These are phyloP conservation scores for Zhuqinia jingwanae DNA, from an alignment of 2,888 invertebrate species.

Conservation along the genomic window DNA sequence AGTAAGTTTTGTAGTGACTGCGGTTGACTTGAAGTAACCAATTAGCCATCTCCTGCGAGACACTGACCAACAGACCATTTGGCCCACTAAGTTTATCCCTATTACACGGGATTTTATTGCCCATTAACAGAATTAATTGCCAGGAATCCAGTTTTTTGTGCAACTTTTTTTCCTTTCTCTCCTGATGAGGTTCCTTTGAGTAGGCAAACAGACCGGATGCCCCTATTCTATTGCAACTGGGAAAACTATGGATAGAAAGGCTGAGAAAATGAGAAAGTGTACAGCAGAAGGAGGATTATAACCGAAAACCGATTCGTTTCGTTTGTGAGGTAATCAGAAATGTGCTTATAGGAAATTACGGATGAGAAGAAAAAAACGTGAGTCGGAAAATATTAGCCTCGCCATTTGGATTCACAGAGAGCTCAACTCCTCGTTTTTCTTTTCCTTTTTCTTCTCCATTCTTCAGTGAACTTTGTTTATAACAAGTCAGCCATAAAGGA, in stretches of 20 bases:
- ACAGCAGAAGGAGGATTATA: slow-evolving; percentile 22
- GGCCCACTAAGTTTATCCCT: slow-evolving; percentile 63
- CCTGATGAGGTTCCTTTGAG: slow-evolving; percentile 29
- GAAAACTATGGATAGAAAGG: slow-evolving; percentile 9
- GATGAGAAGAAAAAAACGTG: slow-evolving; percentile 46
- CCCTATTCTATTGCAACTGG: neutral
- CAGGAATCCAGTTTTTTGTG: slow-evolving; percentile 52
- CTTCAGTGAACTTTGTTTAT: neutral
- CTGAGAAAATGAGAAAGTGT: slow-evolving; percentile 22
- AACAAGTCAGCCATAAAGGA: neutral
- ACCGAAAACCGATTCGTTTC: slow-evolving; percentile 27
- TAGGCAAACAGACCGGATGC: slow-evolving; percentile 28
- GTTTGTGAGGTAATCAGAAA: slow-evolving; percentile 59
- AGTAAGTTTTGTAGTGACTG: neutral
- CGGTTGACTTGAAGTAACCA: slow-evolving; percentile 60
- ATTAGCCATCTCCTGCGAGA: slow-evolving; percentile 67
- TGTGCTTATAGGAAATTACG: slow-evolving; percentile 63
- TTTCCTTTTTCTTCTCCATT: neutral
- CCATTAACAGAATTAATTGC: slow-evolving; percentile 73
- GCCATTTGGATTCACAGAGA: neutral
- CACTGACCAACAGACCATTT: slow-evolving; percentile 62
- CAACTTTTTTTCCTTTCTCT: neutral
- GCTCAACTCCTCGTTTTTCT: too few relatives aligned
- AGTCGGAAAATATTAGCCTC: slow-evolving; percentile 46
- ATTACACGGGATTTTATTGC: slow-evolving; percentile 68